Conservation (phyloP, 2,797 vertebrate genomes). For the Gouania willdenowi region DNA sequence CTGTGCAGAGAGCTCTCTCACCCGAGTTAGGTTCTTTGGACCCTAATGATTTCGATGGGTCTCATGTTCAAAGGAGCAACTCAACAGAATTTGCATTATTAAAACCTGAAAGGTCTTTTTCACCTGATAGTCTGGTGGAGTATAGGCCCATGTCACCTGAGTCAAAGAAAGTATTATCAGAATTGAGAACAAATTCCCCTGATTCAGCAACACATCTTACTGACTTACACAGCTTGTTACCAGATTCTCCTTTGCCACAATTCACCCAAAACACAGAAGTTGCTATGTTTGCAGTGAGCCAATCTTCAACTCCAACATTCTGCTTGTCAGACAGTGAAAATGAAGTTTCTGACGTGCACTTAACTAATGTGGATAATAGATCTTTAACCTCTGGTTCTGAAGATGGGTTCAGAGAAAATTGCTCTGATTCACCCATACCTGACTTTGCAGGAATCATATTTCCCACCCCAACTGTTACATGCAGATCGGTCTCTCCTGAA, state of each 20-base stretch:
- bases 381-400: conserved; percentile 23
- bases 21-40: too few relatives aligned
- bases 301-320: conserved; percentile 21
- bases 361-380: conserved; percentile 4
- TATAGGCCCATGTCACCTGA: conserved; percentile 17
- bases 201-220: conserved; percentile 19
- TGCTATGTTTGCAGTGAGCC: conserved; percentile 1
- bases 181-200: conserved; percentile 24
- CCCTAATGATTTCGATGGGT: too few relatives aligned
- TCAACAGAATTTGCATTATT: too few relatives aligned
- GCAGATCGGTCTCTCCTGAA: conserved; percentile 41
- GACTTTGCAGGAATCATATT: conserved; percentile 19
- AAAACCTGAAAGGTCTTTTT: conserved; percentile 1
- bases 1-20: too few relatives aligned
- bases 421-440: conserved; percentile 50
- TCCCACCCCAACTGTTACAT: conserved; percentile 6
- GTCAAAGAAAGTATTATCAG: not conserved
- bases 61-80: too few relatives aligned
- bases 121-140: conserved; percentile 19
- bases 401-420: conserved; percentile 30
- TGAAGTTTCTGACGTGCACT: conserved; percentile 8
- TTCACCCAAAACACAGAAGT: conserved; percentile 10
- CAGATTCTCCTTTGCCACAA: conserved; percentile 26
- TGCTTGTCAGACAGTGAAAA: conserved; percentile 16
- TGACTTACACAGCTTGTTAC: conserved; percentile 12